phyloP scores from a whole-genome alignment of 2,888 invertebrate species.

The Andrena marginata region DNA sequence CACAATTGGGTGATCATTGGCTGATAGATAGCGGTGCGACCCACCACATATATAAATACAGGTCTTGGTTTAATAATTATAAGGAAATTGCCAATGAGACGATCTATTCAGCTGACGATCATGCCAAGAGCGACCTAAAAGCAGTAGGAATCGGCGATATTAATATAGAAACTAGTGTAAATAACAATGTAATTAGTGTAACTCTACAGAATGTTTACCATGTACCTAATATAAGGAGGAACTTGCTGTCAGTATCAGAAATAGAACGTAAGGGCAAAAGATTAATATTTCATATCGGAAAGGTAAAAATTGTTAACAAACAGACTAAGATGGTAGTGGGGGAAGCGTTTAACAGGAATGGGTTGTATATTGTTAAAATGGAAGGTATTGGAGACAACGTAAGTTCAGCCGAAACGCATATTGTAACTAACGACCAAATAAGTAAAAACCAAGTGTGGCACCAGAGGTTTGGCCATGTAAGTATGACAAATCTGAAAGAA shows the following conservation, averaged over 20 bases:
- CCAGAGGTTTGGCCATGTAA: conserved; percentile 7
- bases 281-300: conserved; percentile 27
- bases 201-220: conserved; percentile 28
- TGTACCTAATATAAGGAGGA: conserved; percentile 33
- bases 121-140: neutral
- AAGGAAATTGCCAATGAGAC: conserved; percentile 17
- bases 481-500: conserved; percentile 2
- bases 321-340: conserved; percentile 17
- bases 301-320: conserved; percentile 4
- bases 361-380: conserved; percentile 22
- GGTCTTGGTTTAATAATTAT: conserved; percentile 33
- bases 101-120: conserved; percentile 26
- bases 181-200: neutral
- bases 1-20: conserved; percentile 38
- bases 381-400: neutral
- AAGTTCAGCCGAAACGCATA: conserved; percentile 9
- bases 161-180: conserved; percentile 7
- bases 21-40: conserved; percentile 48
- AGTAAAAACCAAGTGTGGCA: neutral
- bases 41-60: conserved; percentile 45
- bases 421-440: neutral
- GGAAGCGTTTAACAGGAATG: conserved; percentile 18
- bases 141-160: conserved; percentile 23
- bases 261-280: conserved; percentile 26
- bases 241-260: conserved; percentile 37